Evolutionary conservation across 2,797 vertebrate species (phyloP), one percentile per base, ranked within the genome.

Genomic region (Gymnodraco acuticeps): DNA sequence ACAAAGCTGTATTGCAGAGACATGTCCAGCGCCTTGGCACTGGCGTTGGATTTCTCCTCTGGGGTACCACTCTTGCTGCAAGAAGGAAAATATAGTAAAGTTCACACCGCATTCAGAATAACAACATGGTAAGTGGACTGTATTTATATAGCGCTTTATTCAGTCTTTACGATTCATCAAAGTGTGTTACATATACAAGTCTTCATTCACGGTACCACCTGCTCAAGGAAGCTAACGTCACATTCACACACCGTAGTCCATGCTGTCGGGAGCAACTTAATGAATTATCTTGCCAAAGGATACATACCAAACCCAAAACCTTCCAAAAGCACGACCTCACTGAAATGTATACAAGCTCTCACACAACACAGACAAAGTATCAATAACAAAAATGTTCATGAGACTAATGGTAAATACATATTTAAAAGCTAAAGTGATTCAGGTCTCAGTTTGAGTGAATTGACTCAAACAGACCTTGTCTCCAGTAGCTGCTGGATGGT

Each of bases 1-100:
- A 99, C 97, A 71, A 99, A 99, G 79, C 90, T 96, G 86, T 98
- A 99, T 58, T 80, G 92, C n/a, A 99, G 92, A 23, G 98, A 97
- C 82, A 99, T 93, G 0, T 96, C 94, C 89, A 98, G 84, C 19
- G 96, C 96, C 87, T 96, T 83, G 0, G 94, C 94, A 7, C 95
- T 98, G 65, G 94, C 87, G 3, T 96, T 96, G 38, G 61, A 88
- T 78, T 95, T 96, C 87, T 97, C 95, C 0, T 95, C 91, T 0
- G 87, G 54, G 2, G 72, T 33, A 51, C 95, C 95, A 12, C 70
- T 95, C 81, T 95, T 95, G 69, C 97, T 98, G 86, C 78, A 60
- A 65, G 54, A 58, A 27, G 6, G 45, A 65, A 63, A 77, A 48
- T 9, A 19, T 23, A 31, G 1, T 20, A 0, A 51, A 23, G 9